These are phyloP conservation scores for Polypedilum pembai DNA, from an alignment of 1,140 invertebrate genomes.

Conservation along the genomic window DNA sequence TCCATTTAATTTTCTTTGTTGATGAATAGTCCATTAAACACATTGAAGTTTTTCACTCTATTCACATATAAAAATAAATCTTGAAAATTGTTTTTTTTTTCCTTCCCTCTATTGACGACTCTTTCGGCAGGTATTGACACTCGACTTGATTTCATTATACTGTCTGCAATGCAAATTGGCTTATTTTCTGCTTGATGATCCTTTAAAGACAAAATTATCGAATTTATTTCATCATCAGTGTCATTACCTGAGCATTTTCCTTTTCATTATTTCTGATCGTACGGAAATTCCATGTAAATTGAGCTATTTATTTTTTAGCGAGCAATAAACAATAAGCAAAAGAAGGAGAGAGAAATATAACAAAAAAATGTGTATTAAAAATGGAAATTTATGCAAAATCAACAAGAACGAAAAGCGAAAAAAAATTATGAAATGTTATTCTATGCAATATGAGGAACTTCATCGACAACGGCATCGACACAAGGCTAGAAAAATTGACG, in stretches of 20 bases:
- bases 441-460: conserved; percentile 14
- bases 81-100: too few relatives aligned
- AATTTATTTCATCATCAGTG: not conserved
- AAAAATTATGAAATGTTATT: not conserved
- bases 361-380: not conserved
- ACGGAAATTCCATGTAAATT: conserved; percentile 27
- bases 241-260: not conserved
- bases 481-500: not conserved
- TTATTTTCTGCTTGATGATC: not conserved
- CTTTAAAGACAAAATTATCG: not conserved
- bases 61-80: too few relatives aligned
- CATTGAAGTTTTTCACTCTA: too few relatives aligned
- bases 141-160: not conserved
- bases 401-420: not conserved
- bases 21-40: conserved; percentile 12
- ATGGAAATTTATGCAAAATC: conserved; percentile 24
- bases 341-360: too few relatives aligned
- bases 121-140: not conserved
- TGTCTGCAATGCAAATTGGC: not conserved
- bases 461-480: not conserved
- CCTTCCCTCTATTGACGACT: not conserved
- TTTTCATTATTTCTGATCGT: not conserved
- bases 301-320: conserved; percentile 27
- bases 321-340: conserved; percentile 21
- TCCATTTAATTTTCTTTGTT: not conserved